These are phyloP conservation scores for Ictalurus punctatus DNA, from an alignment of 2,113 vertebrate species.

Conservation along the genomic window DNA sequence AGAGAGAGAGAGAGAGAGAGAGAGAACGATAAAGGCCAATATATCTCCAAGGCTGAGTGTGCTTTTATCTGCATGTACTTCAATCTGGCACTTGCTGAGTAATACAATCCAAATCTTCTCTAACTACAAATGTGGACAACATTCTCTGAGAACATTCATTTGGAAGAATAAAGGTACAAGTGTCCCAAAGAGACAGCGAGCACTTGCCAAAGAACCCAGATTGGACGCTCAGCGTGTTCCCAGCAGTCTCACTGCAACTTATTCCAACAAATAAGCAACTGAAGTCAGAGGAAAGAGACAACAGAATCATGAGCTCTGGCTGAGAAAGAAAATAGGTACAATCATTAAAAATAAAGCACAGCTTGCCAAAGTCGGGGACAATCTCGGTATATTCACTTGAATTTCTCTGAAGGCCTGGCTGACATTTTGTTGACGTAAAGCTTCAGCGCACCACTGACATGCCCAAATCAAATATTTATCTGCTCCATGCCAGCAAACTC, in stretches of 20 bases:
- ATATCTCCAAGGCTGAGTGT: background rate
- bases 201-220: background rate
- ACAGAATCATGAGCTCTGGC: background rate
- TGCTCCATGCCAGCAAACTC: background rate
- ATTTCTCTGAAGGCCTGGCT: background rate
- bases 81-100: slow-evolving; percentile 4
- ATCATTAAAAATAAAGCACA: slow-evolving; percentile 5
- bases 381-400: slow-evolving; percentile 1
- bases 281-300: background rate
- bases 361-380: background rate
- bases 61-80: background rate
- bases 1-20: background rate
- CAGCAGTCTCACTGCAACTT: background rate
- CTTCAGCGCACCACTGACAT: background rate
- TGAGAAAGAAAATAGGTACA: background rate
- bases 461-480: slow-evolving; percentile 14
- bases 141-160: background rate
- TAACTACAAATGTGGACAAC: background rate
- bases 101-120: background rate
- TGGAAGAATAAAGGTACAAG: slow-evolving; percentile 1
- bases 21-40: background rate
- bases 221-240: background rate
- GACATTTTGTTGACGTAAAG: background rate
- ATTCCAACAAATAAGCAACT: slow-evolving; percentile 11
- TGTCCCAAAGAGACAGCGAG: slow-evolving; percentile 9